These are phyloP conservation scores for Sarotherodon lohbergeri DNA, from an alignment of 2,113 vertebrate genomes.

Conservation along the genomic window DNA sequence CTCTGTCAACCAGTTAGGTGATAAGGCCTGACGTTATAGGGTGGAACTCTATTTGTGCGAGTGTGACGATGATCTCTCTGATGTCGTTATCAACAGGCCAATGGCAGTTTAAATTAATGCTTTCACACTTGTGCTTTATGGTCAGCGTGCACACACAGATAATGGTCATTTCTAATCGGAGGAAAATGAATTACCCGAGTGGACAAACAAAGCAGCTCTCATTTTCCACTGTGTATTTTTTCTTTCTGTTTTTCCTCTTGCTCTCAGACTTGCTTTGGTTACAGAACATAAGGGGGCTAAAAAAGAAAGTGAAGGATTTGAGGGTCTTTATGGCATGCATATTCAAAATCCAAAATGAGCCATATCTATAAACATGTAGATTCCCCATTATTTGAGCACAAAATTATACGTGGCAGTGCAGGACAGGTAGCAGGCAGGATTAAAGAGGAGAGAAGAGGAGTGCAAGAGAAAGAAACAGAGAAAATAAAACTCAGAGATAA, in stretches of 20 bases:
- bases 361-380: slow-evolving; percentile 35
- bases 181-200: not conserved
- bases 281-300: not conserved
- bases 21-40: slow-evolving; percentile 31
- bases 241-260: not conserved
- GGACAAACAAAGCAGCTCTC: slow-evolving; percentile 39
- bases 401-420: not conserved
- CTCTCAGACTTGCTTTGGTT: not conserved
- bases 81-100: slow-evolving; percentile 4
- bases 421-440: slow-evolving; percentile 6
- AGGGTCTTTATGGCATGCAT: not conserved
- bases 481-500: slow-evolving; percentile 1
- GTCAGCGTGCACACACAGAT: not conserved
- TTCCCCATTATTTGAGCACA: slow-evolving; percentile 23
- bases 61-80: not conserved
- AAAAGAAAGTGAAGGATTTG: slow-evolving; percentile 6
- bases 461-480: not conserved
- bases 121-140: not conserved
- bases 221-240: not conserved
- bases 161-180: not conserved
- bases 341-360: not conserved
- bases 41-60: slow-evolving; percentile 16
- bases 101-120: not conserved
- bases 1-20: slow-evolving; percentile 5
- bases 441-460: not conserved